Evolutionary conservation across 2,797 vertebrate genomes (phyloP).

Genomic region (Gymnodraco acuticeps): DNA sequence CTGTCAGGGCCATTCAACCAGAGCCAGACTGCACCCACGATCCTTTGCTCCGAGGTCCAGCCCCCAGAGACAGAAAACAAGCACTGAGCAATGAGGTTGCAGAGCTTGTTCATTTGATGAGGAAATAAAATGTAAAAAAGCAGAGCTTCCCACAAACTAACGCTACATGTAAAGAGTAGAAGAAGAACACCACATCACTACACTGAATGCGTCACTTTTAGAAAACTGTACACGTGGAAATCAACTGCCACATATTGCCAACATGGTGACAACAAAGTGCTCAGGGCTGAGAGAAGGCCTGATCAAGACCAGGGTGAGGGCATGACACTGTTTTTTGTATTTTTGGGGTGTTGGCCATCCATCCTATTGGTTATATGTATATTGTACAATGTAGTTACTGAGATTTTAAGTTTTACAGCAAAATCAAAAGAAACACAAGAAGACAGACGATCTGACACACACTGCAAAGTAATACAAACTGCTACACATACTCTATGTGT

Average conservation of each 20-base stretch:
- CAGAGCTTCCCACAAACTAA: not conserved
- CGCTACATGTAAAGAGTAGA: not conserved
- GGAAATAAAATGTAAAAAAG: conserved; percentile 18
- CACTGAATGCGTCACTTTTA: not conserved
- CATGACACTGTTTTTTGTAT: not conserved
- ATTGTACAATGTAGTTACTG: too few relatives aligned
- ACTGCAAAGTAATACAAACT: too few relatives aligned
- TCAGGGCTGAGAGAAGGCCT: not conserved
- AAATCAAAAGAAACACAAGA: not conserved
- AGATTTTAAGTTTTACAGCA: not conserved
- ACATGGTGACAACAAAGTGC: not conserved
- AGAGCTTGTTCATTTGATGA: conserved; percentile 18
- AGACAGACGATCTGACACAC: not conserved
- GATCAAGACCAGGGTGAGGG: not conserved
- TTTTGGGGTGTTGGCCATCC: too few relatives aligned
- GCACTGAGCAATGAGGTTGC: conserved; percentile 4
- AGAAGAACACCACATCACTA: not conserved
- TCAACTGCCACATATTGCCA: not conserved
- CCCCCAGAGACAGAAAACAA: conserved; percentile 48
- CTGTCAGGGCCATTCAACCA: conserved; percentile 69
- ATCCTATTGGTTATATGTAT: not conserved
- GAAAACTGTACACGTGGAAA: not conserved
- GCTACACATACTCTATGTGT: too few relatives aligned
- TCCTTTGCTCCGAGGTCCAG: conserved; percentile 61
- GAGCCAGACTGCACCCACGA: conserved; percentile 72